Evolutionary conservation across 1,140 invertebrate species (phyloP).

Genomic region (Microvelia longipes): DNA sequence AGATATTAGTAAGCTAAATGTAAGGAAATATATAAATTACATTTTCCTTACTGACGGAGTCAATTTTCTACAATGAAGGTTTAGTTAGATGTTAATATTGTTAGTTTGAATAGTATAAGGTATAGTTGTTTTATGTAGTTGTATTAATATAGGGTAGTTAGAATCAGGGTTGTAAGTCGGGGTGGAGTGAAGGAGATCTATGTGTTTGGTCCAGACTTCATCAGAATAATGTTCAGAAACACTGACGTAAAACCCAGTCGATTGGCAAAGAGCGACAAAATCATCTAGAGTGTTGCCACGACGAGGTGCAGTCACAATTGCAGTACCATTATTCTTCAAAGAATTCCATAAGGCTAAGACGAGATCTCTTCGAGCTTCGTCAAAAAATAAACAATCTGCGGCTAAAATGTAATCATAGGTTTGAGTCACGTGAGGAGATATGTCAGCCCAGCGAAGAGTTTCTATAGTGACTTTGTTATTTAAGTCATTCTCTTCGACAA

Average conservation of each 20-base stretch:
- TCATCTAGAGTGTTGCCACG: constrained; percentile 52
- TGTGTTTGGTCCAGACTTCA: constrained; percentile 47
- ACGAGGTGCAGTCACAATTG: constrained; percentile 58
- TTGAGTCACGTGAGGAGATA: constrained; percentile 8
- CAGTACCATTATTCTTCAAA: constrained; percentile 46
- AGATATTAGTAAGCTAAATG: too few species aligned
- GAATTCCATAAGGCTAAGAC: constrained; percentile 50
- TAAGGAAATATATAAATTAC: too few species aligned
- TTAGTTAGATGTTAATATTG: too few species aligned
- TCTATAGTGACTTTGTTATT: constrained; percentile 28
- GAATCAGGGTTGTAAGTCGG: constrained; percentile 47
- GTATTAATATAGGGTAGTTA: constrained; percentile 48
- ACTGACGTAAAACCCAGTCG: constrained; percentile 39
- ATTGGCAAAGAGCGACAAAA: constrained; percentile 44
- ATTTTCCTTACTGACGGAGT: too few species aligned
- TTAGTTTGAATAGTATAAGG: neutral
- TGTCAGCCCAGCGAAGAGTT: constrained; percentile 32
- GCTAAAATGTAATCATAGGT: constrained; percentile 54
- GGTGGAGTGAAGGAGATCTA: constrained; percentile 38
- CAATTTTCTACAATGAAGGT: too few species aligned
- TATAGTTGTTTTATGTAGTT: constrained; percentile 33
- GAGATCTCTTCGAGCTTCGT: constrained; percentile 53
- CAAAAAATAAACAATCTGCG: constrained; percentile 72
- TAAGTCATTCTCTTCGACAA: constrained; percentile 41
- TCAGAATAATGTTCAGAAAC: constrained; percentile 43